phyloP scores from a whole-genome alignment of 2,113 vertebrate species.

The Mastomys natalensis region DNA sequence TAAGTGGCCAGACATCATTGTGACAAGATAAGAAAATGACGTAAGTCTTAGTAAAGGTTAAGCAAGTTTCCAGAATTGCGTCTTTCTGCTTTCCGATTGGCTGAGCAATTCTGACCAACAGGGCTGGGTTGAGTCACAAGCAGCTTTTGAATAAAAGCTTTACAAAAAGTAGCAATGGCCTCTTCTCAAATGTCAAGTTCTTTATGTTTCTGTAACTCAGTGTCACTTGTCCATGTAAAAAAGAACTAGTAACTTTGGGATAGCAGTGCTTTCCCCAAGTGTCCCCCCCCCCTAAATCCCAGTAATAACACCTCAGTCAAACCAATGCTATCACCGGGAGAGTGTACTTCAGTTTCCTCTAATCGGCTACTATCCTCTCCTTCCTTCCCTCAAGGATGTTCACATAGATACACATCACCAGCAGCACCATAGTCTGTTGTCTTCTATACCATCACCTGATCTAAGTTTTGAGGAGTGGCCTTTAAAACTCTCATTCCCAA shows the following conservation, averaged over 20 bases:
- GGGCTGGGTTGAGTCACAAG: background rate
- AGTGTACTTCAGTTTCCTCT: fast-evolving
- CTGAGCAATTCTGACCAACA: conserved; percentile 32
- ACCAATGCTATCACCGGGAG: background rate
- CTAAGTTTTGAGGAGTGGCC: background rate
- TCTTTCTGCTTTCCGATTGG: conserved; percentile 26
- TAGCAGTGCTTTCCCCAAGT: background rate
- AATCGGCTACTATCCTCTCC: background rate
- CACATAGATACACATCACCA: fast-evolving
- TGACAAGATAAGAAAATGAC: conserved; percentile 3
- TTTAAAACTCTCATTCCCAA: conserved; percentile 11
- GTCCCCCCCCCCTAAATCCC: background rate
- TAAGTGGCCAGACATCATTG: background rate
- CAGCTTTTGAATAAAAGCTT: conserved; percentile 50
- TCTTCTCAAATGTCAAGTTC: background rate
- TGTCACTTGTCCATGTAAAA: background rate
- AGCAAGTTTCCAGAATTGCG: conserved; percentile 51
- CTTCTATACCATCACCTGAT: background rate
- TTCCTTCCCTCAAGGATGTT: background rate
- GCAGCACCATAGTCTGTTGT: background rate
- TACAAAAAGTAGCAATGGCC: conserved; percentile 10
- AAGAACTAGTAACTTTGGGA: background rate
- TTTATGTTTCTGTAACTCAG: background rate
- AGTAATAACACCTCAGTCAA: background rate
- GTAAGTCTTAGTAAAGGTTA: conserved; percentile 43